Conservation (phyloP, 2,797 vertebrate genomes). For the Sebastes cheni region DNA sequence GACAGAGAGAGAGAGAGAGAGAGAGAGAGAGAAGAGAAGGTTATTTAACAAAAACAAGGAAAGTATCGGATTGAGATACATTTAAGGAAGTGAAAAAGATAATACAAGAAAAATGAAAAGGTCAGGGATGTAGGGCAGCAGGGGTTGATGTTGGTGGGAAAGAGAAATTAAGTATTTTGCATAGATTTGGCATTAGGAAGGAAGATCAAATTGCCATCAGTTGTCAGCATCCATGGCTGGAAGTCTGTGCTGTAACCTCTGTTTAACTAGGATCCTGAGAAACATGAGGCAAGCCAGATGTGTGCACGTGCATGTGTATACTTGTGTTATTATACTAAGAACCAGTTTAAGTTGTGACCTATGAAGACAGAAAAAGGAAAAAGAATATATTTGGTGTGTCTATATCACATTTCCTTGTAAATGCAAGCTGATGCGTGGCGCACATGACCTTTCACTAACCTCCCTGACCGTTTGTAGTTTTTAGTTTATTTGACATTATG, state of each 20-base stretch:
- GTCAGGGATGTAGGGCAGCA: slow-evolving; percentile 4
- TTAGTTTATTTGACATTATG: background rate
- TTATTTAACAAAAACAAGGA: background rate
- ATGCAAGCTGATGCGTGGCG: background rate
- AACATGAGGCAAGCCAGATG: background rate
- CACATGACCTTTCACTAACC: background rate
- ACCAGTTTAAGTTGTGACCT: background rate
- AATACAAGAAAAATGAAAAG: slow-evolving; percentile 9
- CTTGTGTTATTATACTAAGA: background rate
- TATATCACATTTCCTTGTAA: background rate
- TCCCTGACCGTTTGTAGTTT: background rate
- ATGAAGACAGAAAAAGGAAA: background rate
- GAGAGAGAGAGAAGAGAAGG: background rate
- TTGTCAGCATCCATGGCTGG: slow-evolving; percentile 47
- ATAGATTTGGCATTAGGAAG: slow-evolving; percentile 59
- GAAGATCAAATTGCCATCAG: slow-evolving; percentile 56
- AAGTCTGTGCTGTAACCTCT: slow-evolving; percentile 13
- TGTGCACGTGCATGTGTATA: background rate
- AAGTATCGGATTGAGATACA: background rate
- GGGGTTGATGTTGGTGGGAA: slow-evolving; percentile 1
- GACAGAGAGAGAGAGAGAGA: background rate
- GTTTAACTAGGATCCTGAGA: slow-evolving; percentile 19
- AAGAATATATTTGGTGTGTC: background rate
- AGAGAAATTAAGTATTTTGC: slow-evolving; percentile 57
- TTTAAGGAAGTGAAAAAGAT: slow-evolving; percentile 5